Evolutionary conservation across 2,113 vertebrate species (phyloP), one percentile per base, ranked within the genome.

Genomic region (Chaenogobius annularis): DNA sequence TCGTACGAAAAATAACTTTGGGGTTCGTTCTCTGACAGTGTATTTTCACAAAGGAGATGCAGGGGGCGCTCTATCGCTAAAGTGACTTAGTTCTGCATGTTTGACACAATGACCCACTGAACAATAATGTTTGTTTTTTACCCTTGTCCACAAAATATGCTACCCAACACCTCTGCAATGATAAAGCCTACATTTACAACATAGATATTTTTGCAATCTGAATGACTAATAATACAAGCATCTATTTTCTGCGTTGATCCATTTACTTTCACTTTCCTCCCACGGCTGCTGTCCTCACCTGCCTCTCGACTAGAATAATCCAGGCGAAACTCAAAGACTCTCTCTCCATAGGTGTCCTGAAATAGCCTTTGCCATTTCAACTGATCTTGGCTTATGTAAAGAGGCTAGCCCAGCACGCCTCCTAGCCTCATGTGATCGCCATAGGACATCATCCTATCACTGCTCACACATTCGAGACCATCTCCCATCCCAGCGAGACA

Each of bases 351-450:
- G 17, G 19, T 77, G 47, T 43, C 37, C 70, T 68, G 17, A 81
- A 81, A 79, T 72, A 75, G 26, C 74, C 68, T 50, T 59, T 79
- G 52, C 52, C 46, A 62, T 73, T 63, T 72, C 48, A 69, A 62
- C 69, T 48, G 58, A 66, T 15, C 68, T 50, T 69, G 66, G 54
- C 55, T 79, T 79, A 78, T 69, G 62, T 40, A 75, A 72, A 82
- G 59, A 68, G 46, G 7, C 64, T 47, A 56, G 17, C n/a, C 48
- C 0, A 54, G 66, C 54, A 63, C 20, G 31, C 55, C 55, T 1
- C 5, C 13, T 37, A 22, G 43, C 46, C 65, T 66, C 66, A 74
- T 58, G 62, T 55, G 56, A 81, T 83, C 78, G 72, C 64, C 78
- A 64, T 71, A 12, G 68, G 74, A 26, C 35, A 61, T 83, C 54